phyloP scores from a whole-genome alignment of 2,113 vertebrate species.

The Polypterus senegalus region DNA sequence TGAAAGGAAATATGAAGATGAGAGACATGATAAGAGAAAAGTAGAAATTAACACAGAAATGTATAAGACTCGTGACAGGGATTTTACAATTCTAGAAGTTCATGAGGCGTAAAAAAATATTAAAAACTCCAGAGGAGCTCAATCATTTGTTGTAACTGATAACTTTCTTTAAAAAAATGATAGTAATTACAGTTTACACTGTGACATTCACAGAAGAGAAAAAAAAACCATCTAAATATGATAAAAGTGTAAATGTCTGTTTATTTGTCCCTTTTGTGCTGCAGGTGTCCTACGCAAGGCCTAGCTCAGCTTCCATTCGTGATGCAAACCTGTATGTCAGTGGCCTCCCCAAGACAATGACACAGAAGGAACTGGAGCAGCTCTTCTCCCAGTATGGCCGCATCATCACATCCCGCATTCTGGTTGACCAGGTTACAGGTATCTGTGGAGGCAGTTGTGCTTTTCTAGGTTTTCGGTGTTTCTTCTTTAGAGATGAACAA shows the following conservation, averaged over 20 bases:
- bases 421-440: constrained; percentile 99
- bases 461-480: no score
- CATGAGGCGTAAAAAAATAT: no score
- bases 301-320: constrained; percentile 95
- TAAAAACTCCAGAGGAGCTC: no score
- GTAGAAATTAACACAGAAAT: constrained; percentile 21
- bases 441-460: constrained; percentile 46
- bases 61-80: background rate
- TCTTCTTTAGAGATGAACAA: no score
- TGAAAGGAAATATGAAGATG: constrained; percentile 6
- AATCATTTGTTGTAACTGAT: no score
- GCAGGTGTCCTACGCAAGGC: constrained; percentile 93
- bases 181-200: no score
- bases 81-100: no score
- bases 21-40: constrained; percentile 15
- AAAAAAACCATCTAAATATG: no score
- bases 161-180: no score
- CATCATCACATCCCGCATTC: constrained; percentile 98
- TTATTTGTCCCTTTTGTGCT: constrained; percentile 13
- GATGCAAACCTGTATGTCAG: constrained; percentile 98
- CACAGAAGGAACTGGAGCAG: constrained; percentile 97
- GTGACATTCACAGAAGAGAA: no score
- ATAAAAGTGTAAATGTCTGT: background rate
- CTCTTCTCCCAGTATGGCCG: constrained; percentile 98
- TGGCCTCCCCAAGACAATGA: constrained; percentile 98